These are phyloP conservation scores for Aspidiotus destructor DNA, from an alignment of 2,888 invertebrate genomes.

Conservation along the genomic window DNA sequence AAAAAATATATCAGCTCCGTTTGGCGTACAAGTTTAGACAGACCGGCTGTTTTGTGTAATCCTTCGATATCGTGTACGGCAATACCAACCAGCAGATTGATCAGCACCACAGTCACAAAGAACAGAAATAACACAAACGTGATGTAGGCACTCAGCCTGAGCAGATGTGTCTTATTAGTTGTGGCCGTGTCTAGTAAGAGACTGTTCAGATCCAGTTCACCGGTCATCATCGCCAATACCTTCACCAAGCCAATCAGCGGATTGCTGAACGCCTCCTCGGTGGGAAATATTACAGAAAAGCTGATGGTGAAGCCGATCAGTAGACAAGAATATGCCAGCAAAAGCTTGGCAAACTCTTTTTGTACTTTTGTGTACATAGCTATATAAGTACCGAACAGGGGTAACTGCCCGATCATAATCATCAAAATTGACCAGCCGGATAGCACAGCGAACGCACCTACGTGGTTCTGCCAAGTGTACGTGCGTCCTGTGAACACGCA, in stretches of 20 bases:
- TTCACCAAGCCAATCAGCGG: conserved; percentile 77
- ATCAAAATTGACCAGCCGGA: conserved; percentile 83
- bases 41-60: conserved; percentile 70
- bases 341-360: conserved; percentile 75
- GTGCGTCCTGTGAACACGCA: conserved; percentile 67
- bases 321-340: conserved; percentile 74
- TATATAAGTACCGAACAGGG: conserved; percentile 78
- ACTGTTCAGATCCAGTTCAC: conserved; percentile 68
- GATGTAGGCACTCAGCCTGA: conserved; percentile 71
- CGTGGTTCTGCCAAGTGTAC: conserved; percentile 76
- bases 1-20: conserved; percentile 79
- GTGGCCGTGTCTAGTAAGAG: conserved; percentile 65
- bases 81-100: conserved; percentile 77
- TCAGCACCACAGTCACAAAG: conserved; percentile 74
- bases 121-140: conserved; percentile 70
- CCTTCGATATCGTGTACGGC: conserved; percentile 82
- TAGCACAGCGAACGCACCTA: conserved; percentile 74
- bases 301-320: conserved; percentile 77
- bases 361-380: conserved; percentile 84
- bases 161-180: conserved; percentile 39
- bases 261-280: conserved; percentile 69
- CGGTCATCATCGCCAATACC: conserved; percentile 81
- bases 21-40: conserved; percentile 72
- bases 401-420: conserved; percentile 81
- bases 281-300: conserved; percentile 78